phyloP scores from a whole-genome alignment of 92 coral and sea anemone species.

The Parazoanthus swiftii region DNA sequence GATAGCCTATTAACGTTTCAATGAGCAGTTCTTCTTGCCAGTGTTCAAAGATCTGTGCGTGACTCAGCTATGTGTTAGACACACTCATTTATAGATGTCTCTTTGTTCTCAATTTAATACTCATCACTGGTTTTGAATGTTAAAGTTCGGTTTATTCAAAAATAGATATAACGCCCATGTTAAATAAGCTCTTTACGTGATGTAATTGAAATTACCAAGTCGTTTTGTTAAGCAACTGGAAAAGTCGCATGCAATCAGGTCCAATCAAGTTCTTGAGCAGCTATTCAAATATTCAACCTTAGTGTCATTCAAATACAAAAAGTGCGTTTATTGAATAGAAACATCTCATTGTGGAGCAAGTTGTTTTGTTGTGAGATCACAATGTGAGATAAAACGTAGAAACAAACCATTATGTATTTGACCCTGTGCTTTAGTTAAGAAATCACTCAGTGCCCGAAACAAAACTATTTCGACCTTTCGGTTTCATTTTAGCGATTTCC shows the following conservation, averaged over 20 bases:
- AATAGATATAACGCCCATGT: constrained; percentile 41
- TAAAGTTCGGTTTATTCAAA: constrained; percentile 32
- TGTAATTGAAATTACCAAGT: constrained; percentile 63
- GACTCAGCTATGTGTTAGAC: constrained; percentile 2
- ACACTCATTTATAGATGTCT: constrained; percentile 25
- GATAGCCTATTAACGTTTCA: background rate
- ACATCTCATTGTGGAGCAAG: constrained; percentile 30
- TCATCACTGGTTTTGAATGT: constrained; percentile 44
- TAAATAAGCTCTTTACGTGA: constrained; percentile 41
- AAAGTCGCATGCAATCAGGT: constrained; percentile 49
- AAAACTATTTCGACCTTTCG: constrained; percentile 26
- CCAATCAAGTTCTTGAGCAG: constrained; percentile 39
- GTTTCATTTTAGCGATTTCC: constrained; percentile 15
- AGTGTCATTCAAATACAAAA: constrained; percentile 41
- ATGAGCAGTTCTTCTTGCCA: background rate
- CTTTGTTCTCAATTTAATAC: constrained; percentile 43
- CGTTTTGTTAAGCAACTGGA: constrained; percentile 53
- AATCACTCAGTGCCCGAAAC: constrained; percentile 39
- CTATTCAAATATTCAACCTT: constrained; percentile 45
- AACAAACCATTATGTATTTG: constrained; percentile 31
- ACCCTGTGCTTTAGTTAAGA: constrained; percentile 33
- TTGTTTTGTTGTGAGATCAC: constrained; percentile 32
- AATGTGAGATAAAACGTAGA: constrained; percentile 17
- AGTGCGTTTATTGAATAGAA: constrained; percentile 35
- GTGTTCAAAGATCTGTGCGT: constrained; percentile 25